phyloP scores from a whole-genome alignment of 30 jellyfish, hydroid and myxozoan genomes.

The Pelagia noctiluca region DNA sequence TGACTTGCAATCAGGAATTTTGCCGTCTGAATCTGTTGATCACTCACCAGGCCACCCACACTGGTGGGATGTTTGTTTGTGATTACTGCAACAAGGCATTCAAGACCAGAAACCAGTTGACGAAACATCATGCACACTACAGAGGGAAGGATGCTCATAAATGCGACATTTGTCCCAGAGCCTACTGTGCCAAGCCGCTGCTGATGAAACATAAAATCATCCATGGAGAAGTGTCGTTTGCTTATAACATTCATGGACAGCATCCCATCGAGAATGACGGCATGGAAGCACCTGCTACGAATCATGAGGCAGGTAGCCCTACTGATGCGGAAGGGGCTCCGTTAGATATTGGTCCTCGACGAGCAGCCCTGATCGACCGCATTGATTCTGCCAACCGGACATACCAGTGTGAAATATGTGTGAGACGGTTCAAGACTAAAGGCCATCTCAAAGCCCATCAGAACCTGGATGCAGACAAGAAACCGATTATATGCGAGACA shows the following conservation, averaged over 20 bases:
- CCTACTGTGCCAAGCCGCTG: neutral
- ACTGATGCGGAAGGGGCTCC: too few relatives aligned
- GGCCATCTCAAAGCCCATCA: neutral
- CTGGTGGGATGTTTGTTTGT: neutral
- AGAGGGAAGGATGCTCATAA: neutral
- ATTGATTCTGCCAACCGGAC: too few relatives aligned
- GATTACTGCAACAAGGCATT: neutral
- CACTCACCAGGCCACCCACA: neutral
- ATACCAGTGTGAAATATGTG: too few relatives aligned
- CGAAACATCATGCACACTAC: neutral
- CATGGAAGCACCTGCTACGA: too few relatives aligned
- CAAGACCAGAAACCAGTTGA: neutral
- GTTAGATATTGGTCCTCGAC: too few relatives aligned
- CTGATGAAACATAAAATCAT: neutral
- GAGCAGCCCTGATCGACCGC: too few relatives aligned
- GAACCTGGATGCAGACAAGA: neutral
- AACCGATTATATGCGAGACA: neutral
- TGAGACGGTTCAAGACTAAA: neutral
- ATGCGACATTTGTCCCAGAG: neutral
- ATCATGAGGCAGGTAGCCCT: too few relatives aligned
- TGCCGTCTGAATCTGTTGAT: neutral
- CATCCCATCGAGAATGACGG: too few relatives aligned
- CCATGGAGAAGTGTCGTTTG: too few relatives aligned
- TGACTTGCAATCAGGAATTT: neutral
- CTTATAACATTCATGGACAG: too few relatives aligned